Conservation (phyloP, 2,888 invertebrate species). For the Zaprionus obscuricornis region DNA sequence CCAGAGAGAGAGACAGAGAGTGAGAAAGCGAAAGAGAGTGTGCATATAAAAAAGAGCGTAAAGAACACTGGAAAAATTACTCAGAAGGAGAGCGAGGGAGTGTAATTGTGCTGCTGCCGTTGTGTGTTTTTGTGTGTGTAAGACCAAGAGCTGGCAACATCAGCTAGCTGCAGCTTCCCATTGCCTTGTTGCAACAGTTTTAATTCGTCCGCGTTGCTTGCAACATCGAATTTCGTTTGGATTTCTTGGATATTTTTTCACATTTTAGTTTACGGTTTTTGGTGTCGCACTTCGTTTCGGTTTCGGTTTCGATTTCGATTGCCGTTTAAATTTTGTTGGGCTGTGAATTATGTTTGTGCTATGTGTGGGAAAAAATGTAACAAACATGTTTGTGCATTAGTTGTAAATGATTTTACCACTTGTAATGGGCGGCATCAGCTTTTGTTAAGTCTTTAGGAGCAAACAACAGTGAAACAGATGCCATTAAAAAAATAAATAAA, state of each 20-base stretch:
- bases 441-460: constrained; percentile 62
- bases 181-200: constrained; percentile 52
- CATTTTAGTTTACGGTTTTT: constrained; percentile 14
- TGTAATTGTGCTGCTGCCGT: too few species aligned
- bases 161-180: constrained; percentile 58
- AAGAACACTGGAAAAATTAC: constrained; percentile 20
- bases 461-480: constrained; percentile 64
- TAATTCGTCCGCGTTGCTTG: constrained; percentile 60
- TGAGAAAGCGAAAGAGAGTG: constrained; percentile 1
- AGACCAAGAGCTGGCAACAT: constrained; percentile 44
- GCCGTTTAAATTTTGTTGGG: constrained; percentile 10
- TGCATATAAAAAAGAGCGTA: too few species aligned
- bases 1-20: constrained; percentile 12
- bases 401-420: constrained; percentile 67
- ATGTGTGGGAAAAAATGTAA: constrained; percentile 55
- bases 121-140: constrained; percentile 9
- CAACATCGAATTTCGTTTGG: constrained; percentile 49
- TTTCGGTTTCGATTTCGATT: constrained; percentile 8
- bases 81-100: constrained; percentile 33
- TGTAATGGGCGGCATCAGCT: constrained; percentile 74
- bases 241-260: constrained; percentile 14
- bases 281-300: constrained; percentile 12
- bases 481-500: constrained; percentile 44
- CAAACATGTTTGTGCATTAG: constrained; percentile 46
- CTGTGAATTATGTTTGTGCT: constrained; percentile 26